Evolutionary conservation across 2,797 vertebrate species (phyloP).

Genomic region (Aselliscus stoliczkanus): DNA sequence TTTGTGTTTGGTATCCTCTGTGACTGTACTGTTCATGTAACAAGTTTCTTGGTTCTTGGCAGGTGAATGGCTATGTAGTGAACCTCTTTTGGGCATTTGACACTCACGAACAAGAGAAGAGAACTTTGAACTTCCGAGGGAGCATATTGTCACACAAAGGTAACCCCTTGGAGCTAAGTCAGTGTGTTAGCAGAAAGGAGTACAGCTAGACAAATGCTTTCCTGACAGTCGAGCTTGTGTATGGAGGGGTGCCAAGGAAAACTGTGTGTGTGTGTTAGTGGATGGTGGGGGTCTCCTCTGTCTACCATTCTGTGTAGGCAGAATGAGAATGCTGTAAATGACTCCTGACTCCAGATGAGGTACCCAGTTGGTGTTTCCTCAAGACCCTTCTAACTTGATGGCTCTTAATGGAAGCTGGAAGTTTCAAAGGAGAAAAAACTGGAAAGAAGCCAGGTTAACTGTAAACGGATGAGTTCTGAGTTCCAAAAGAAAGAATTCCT

Average conservation of each 20-base stretch:
- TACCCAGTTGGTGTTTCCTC: not conserved
- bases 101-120: slow-evolving; percentile 91
- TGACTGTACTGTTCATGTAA: not conserved
- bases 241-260: not conserved
- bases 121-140: slow-evolving; percentile 83
- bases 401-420: not conserved
- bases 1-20: accelerated
- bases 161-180: slow-evolving; percentile 51
- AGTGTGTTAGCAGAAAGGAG: not conserved
- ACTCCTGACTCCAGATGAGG: not conserved
- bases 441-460: not conserved
- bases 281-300: not conserved
- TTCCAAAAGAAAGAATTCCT: not conserved
- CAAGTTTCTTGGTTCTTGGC: slow-evolving; percentile 25
- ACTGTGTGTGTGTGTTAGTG: accelerated
- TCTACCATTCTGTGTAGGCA: not conserved
- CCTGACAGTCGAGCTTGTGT: too few species aligned
- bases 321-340: not conserved
- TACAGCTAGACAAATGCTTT: accelerated
- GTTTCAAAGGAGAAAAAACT: not conserved
- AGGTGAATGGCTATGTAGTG: slow-evolving; percentile 91
- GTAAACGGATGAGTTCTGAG: not conserved
- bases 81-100: slow-evolving; percentile 95
- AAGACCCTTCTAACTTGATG: not conserved
- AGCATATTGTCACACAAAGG: slow-evolving; percentile 84